Evolutionary conservation across 2,888 invertebrate genomes (phyloP).

Genomic region (Eueremaeus valkanovi): DNA sequence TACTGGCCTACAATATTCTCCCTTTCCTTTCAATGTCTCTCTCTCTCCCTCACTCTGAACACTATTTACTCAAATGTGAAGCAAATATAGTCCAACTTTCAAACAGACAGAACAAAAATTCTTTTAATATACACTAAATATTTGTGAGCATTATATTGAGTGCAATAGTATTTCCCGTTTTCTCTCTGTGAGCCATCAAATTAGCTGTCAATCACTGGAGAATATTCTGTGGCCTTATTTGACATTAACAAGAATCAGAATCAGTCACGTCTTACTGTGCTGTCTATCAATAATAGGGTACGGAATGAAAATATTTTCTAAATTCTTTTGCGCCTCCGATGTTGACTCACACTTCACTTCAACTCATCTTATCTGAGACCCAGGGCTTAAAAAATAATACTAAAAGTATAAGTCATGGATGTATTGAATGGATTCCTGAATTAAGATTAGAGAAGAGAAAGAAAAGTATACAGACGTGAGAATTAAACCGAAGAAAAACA

Average conservation of each 20-base stretch:
- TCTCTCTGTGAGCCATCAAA: neutral
- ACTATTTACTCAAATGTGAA: neutral
- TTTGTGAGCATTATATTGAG: neutral
- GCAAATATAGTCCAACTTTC: neutral
- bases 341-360: too few relatives aligned
- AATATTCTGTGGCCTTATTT: slow-evolving; percentile 20
- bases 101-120: neutral
- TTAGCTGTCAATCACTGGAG: slow-evolving; percentile 25
- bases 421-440: too few relatives aligned
- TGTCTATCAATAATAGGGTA: neutral
- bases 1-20: too few relatives aligned
- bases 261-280: neutral
- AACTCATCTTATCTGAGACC: too few relatives aligned
- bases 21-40: neutral
- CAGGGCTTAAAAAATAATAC: too few relatives aligned
- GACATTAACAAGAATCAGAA: slow-evolving; percentile 3
- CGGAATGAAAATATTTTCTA: neutral
- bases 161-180: neutral
- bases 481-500: too few relatives aligned
- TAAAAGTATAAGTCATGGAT: too few relatives aligned
- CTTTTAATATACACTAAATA: neutral
- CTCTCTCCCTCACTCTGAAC: neutral
- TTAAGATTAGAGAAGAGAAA: too few relatives aligned
- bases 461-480: too few relatives aligned
- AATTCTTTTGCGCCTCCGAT: too few relatives aligned